Evolutionary conservation across 2,888 invertebrate species (phyloP).

Genomic region (Drosophila koepferae): DNA sequence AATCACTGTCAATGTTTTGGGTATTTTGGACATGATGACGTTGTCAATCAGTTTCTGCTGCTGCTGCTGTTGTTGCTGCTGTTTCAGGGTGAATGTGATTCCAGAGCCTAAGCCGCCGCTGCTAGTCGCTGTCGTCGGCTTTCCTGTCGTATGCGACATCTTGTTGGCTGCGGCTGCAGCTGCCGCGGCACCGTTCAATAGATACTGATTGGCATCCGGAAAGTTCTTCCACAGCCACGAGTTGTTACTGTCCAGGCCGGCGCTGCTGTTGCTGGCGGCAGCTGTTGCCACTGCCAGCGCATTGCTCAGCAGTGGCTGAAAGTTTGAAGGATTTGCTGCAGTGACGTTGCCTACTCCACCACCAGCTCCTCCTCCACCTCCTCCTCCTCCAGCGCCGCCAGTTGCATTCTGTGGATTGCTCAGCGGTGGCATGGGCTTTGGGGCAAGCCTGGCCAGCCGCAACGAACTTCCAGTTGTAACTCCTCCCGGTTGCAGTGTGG

Average conservation of each 20-base stretch:
- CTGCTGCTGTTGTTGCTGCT: conserved; percentile 68
- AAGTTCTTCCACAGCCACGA: conserved; percentile 83
- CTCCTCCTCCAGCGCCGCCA: neutral
- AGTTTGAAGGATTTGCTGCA: conserved; percentile 25
- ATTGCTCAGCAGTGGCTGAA: conserved; percentile 69
- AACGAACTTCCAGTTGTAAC: conserved; percentile 8
- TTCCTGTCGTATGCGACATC: conserved; percentile 73
- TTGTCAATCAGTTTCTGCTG: conserved; percentile 82
- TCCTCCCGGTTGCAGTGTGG: conserved; percentile 38
- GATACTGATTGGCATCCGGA: conserved; percentile 80
- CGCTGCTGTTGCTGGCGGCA: conserved; percentile 32
- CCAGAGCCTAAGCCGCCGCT: conserved; percentile 30
- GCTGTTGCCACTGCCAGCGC: conserved; percentile 49
- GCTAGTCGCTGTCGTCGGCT: conserved; percentile 70
- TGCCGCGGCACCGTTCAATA: conserved; percentile 77
- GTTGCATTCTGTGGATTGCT: conserved; percentile 54
- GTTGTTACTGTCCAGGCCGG: conserved; percentile 42
- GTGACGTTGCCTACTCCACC: neutral
- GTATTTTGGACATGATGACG: conserved; percentile 90
- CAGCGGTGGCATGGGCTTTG: conserved; percentile 67
- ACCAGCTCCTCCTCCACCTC: neutral
- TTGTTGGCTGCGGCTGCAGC: conserved; percentile 38
- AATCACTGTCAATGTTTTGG: conserved; percentile 92
- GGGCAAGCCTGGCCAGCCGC: conserved; percentile 58
- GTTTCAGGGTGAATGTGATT: conserved; percentile 53